phyloP scores from a whole-genome alignment of 2,113 vertebrate species.

The Fulmarus glacialis region DNA sequence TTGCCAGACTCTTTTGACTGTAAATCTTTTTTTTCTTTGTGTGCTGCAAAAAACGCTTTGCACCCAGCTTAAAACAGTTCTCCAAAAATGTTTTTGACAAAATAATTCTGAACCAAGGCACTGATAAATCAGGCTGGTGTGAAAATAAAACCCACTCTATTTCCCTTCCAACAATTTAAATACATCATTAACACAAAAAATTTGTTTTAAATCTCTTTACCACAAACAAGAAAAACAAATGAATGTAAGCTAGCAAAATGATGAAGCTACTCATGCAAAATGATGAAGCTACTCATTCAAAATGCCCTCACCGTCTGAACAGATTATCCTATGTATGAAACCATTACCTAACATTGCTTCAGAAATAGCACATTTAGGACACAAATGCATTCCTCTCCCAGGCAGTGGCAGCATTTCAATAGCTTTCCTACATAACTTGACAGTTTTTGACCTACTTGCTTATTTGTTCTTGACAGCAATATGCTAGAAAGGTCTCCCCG shows the following conservation, averaged over 20 bases:
- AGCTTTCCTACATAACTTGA: background rate
- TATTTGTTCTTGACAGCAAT: background rate
- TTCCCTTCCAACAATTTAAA: background rate
- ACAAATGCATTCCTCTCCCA: background rate
- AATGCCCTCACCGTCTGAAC: background rate
- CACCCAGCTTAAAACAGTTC: background rate
- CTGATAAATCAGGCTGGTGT: background rate
- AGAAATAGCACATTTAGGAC: background rate
- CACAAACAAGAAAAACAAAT: background rate
- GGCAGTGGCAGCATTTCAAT: background rate
- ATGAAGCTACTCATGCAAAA: background rate
- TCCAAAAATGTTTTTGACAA: background rate
- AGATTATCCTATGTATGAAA: background rate
- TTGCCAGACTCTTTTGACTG: background rate
- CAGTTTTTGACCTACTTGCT: background rate
- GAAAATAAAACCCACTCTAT: background rate
- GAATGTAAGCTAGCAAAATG: background rate
- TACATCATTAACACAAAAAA: background rate
- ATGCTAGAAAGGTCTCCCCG: background rate
- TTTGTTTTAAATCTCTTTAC: background rate
- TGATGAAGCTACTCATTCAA: background rate
- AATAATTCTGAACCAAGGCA: background rate
- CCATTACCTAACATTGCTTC: background rate
- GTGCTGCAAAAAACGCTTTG: background rate
- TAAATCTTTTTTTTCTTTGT: background rate